These are phyloP conservation scores for Rhombomys opimus DNA, from an alignment of 2,113 vertebrate genomes.

Conservation along the genomic window DNA sequence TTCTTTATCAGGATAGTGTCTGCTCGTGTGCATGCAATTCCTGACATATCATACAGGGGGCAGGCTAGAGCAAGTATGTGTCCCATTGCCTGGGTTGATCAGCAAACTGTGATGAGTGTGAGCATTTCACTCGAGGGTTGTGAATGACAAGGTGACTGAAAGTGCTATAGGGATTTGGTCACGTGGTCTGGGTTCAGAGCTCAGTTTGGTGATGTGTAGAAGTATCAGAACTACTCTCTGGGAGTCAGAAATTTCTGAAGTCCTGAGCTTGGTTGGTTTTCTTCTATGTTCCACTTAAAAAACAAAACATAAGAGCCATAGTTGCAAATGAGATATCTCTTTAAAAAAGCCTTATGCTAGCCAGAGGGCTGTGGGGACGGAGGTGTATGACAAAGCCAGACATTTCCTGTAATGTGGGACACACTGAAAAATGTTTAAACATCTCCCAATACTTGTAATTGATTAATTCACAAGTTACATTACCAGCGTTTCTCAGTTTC, in stretches of 20 bases:
- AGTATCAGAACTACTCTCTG: not conserved
- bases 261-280: not conserved
- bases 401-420: not conserved
- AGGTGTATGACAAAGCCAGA: not conserved
- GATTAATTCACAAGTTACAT: not conserved
- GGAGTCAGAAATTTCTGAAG: constrained; percentile 16
- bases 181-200: not conserved
- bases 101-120: not conserved
- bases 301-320: not conserved
- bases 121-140: not conserved
- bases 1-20: not conserved
- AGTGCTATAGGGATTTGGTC: not conserved
- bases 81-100: not conserved
- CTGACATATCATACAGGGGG: not conserved
- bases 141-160: not conserved
- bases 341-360: not conserved
- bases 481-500: not conserved
- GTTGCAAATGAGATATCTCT: not conserved
- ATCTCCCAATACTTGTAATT: constrained; percentile 24
- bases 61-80: not conserved
- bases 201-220: not conserved
- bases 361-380: not conserved
- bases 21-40: not conserved
- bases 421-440: not conserved
- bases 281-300: not conserved